A percentile compares a stretch with the other conserved stretches of the same genome.
Conservation (phyloP, 2,888 invertebrate genomes). For the Lasius platythorax region DNA sequence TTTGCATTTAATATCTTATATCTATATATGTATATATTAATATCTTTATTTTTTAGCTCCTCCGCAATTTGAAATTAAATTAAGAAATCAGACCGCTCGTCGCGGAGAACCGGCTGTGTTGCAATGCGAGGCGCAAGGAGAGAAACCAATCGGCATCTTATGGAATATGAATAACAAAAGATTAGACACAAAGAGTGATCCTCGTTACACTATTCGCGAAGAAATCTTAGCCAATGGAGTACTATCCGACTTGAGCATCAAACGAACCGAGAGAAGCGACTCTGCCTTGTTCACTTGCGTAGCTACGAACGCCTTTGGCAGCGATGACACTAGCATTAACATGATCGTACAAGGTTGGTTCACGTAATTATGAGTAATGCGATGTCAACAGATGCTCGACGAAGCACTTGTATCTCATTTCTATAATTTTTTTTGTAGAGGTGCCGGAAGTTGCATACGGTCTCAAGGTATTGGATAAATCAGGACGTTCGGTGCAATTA, state of each 20-base stretch:
- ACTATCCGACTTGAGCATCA: conserved; percentile 95
- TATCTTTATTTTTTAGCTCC: conserved; percentile 89
- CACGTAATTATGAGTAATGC: background rate
- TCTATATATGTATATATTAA: background rate
- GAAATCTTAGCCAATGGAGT: conserved; percentile 96
- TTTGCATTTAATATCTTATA: background rate
- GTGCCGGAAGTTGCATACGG: conserved; percentile 96
- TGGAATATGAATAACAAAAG: conserved; percentile 98
- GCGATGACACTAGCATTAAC: conserved; percentile 97
- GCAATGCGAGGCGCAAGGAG: conserved; percentile 97
- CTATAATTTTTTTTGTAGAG: conserved; percentile 87
- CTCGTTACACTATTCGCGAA: conserved; percentile 94
- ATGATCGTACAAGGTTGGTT: conserved; percentile 95
- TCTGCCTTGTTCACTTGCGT: conserved; percentile 96
- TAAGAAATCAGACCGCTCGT: conserved; percentile 96
- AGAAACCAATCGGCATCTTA: conserved; percentile 97
- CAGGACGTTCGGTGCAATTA: conserved; percentile 95
- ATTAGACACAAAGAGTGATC: conserved; percentile 95
- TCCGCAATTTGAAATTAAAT: conserved; percentile 96
- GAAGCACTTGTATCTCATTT: background rate
- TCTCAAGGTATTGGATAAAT: conserved; percentile 95
- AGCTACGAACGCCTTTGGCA: conserved; percentile 97
- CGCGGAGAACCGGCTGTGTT: conserved; percentile 96
- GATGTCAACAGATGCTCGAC: background rate
- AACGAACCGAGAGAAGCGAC: conserved; percentile 95